These are phyloP conservation scores for Pempheris klunzingeri DNA, from an alignment of 2,797 vertebrate species.

Conservation along the genomic window DNA sequence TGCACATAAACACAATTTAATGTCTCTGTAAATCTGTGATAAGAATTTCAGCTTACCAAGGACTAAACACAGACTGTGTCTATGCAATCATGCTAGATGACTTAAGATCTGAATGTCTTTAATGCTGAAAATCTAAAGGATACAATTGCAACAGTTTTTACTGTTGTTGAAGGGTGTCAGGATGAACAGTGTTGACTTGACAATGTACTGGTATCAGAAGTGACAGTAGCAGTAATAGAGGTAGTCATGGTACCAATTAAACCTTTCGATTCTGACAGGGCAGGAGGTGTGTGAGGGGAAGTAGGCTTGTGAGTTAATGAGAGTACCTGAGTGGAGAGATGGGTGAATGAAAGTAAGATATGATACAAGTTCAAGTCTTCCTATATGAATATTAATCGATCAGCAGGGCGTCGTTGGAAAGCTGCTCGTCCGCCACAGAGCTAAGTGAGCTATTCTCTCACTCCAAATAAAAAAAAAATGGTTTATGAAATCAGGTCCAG, in stretches of 20 bases:
- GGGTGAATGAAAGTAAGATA: slow-evolving; percentile 26
- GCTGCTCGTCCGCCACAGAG: background rate
- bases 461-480: slow-evolving; percentile 28
- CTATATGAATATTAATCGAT: slow-evolving; percentile 34
- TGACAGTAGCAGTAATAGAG: slow-evolving; percentile 48
- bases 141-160: background rate
- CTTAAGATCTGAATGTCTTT: slow-evolving; percentile 3
- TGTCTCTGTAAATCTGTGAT: too few relatives aligned
- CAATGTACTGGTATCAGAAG: slow-evolving; percentile 30
- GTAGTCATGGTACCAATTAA: slow-evolving; percentile 51
- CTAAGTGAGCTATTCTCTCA: slow-evolving; percentile 11
- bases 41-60: background rate
- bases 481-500: slow-evolving; percentile 42
- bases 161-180: slow-evolving; percentile 42
- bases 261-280: slow-evolving; percentile 31
- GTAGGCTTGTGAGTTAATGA: slow-evolving; percentile 39
- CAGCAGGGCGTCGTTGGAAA: slow-evolving; percentile 6
- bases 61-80: background rate
- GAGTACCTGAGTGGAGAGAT: slow-evolving; percentile 9
- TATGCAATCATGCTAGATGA: slow-evolving; percentile 4
- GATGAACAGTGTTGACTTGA: slow-evolving; percentile 29
- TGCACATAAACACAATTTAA: background rate
- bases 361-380: slow-evolving; percentile 21
- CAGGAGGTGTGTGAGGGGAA: slow-evolving; percentile 13
- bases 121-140: background rate